These are phyloP conservation scores for Colinus virginianus DNA, from an alignment of 2,113 vertebrate species.

Conservation along the genomic window DNA sequence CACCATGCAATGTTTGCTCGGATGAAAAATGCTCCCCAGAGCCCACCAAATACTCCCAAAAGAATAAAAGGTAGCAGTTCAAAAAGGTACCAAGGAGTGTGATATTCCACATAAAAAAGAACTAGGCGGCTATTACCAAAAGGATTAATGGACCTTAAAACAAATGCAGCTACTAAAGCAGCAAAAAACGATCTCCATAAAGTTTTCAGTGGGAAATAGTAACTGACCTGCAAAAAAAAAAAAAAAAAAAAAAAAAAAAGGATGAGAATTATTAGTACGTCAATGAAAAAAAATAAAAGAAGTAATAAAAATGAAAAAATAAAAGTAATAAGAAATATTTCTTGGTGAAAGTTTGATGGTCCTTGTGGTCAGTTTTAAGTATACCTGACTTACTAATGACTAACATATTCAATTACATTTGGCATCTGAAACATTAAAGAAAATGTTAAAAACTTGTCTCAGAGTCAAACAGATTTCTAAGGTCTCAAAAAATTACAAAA, in stretches of 20 bases:
- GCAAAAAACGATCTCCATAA: constrained; percentile 99
- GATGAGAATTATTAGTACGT: not conserved
- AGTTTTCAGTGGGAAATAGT: constrained; percentile 98
- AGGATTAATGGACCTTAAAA: constrained; percentile 97
- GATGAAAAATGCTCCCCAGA: constrained; percentile 99
- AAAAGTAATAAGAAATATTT: not conserved
- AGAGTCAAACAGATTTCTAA: not conserved
- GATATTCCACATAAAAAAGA: constrained; percentile 98
- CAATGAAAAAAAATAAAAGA: not conserved
- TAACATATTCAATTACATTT: not conserved
- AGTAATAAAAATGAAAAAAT: not conserved
- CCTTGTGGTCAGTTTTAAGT: not conserved
- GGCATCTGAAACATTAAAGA: not conserved
- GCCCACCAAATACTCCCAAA: constrained; percentile 95
- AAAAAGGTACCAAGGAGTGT: constrained; percentile 99
- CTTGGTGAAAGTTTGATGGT: not conserved
- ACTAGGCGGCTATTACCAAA: constrained; percentile 98
- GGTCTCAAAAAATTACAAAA: not conserved
- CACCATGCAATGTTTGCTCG: constrained; percentile 98
- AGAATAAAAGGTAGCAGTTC: constrained; percentile 98
- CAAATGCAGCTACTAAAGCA: constrained; percentile 96
- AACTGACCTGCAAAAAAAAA: constrained; percentile 88
- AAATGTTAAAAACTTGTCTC: not conserved
- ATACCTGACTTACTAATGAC: not conserved
- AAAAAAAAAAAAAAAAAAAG: not conserved